Percentiles rank a stretch among this genome's conserved stretches.
phyloP scores from a whole-genome alignment of 2,113 vertebrate genomes.

The Melanerpes formicivorus region DNA sequence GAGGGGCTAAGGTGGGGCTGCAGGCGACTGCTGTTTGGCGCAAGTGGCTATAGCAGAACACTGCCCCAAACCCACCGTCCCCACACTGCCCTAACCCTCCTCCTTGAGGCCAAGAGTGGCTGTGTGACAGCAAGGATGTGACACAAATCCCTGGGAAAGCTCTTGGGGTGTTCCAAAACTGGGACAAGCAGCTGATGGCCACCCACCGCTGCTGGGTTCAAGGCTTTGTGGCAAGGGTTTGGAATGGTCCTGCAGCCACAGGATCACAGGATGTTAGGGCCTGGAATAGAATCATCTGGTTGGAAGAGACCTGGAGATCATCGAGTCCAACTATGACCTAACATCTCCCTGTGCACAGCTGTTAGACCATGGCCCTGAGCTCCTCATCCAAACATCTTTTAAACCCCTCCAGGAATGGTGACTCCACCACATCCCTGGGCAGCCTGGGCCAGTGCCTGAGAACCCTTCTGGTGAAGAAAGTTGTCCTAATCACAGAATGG shows the following conservation, averaged over 20 bases:
- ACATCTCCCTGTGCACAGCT: too few relatives aligned
- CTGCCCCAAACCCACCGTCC: neutral
- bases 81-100: accelerated
- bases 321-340: too few relatives aligned
- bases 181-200: accelerated
- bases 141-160: accelerated
- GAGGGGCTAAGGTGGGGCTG: neutral
- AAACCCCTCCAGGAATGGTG: too few relatives aligned
- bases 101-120: neutral
- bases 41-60: neutral
- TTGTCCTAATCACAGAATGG: too few relatives aligned
- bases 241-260: accelerated
- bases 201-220: neutral
- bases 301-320: too few relatives aligned
- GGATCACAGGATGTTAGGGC: too few relatives aligned
- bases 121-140: neutral
- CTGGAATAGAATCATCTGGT: too few relatives aligned
- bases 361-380: too few relatives aligned
- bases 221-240: neutral
- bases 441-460: too few relatives aligned
- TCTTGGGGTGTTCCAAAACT: accelerated
- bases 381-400: too few relatives aligned
- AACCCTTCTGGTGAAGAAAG: too few relatives aligned
- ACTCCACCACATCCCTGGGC: too few relatives aligned
- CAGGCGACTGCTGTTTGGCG: neutral